A percentile compares a stretch with the other conserved stretches of the same genome.
Evolutionary conservation across 2,113 vertebrate genomes (phyloP).

Genomic region (Ciconia stormi): DNA sequence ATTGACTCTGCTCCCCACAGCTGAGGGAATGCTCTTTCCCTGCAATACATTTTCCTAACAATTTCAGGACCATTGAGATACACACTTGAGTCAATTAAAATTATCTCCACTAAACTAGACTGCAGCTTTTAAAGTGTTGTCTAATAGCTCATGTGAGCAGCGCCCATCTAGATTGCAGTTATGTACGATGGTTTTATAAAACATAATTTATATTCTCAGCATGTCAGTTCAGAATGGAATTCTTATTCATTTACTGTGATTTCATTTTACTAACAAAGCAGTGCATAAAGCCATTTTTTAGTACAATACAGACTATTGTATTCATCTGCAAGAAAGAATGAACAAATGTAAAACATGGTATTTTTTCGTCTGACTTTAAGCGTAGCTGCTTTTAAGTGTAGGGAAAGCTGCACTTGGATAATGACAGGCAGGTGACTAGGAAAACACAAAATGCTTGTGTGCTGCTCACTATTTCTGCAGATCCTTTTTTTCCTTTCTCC

Average conservation of each 20-base stretch:
- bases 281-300: not conserved
- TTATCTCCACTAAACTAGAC: slow-evolving; percentile 61
- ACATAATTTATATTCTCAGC: slow-evolving; percentile 61
- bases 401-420: not conserved
- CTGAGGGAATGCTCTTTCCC: slow-evolving; percentile 32
- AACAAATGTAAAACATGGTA: not conserved
- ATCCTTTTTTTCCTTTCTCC: not conserved
- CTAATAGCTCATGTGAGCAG: slow-evolving; percentile 31
- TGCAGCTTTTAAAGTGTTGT: slow-evolving; percentile 59
- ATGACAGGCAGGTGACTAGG: not conserved
- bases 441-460: not conserved
- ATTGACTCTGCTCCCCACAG: slow-evolving; percentile 32
- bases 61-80: slow-evolving; percentile 54
- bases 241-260: slow-evolving; percentile 27
- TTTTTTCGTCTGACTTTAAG: not conserved
- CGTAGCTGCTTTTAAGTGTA: not conserved
- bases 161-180: slow-evolving; percentile 19
- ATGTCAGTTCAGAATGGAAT: slow-evolving; percentile 2
- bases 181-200: not conserved
- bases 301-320: not conserved
- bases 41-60: slow-evolving; percentile 56
- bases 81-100: slow-evolving; percentile 69
- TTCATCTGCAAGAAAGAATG: not conserved
- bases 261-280: slow-evolving; percentile 38
- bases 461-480: not conserved